phyloP scores from a whole-genome alignment of 2,888 invertebrate genomes.

The Nomada flava region DNA sequence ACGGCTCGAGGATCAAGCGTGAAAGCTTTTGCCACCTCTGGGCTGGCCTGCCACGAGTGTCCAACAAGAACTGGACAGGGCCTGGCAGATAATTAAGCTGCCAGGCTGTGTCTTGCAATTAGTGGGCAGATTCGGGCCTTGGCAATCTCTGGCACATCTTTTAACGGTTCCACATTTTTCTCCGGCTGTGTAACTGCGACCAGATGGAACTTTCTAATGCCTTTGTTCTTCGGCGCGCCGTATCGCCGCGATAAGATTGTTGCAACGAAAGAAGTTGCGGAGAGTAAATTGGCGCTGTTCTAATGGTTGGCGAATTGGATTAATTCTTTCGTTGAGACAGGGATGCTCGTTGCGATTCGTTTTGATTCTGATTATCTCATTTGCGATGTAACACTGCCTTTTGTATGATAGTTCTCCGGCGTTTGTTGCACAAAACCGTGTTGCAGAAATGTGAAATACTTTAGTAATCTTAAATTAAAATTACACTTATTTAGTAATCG shows the following conservation, averaged over 20 bases:
- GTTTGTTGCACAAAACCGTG: too few relatives aligned
- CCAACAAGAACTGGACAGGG: slow-evolving; percentile 12
- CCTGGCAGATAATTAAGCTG: slow-evolving; percentile 26
- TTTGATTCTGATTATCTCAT: too few relatives aligned
- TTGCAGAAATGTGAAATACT: too few relatives aligned
- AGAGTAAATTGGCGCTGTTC: too few relatives aligned
- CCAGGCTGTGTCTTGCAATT: neutral
- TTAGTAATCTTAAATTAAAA: too few relatives aligned
- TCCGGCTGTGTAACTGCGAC: neutral
- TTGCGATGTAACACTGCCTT: too few relatives aligned
- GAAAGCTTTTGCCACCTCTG: slow-evolving; percentile 57
- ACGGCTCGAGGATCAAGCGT: slow-evolving; percentile 8
- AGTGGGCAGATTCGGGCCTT: neutral
- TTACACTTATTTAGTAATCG: too few relatives aligned
- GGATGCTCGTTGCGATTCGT: too few relatives aligned
- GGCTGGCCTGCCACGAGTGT: neutral
- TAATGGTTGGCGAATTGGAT: too few relatives aligned
- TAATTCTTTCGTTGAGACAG: too few relatives aligned
- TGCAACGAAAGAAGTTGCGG: neutral
- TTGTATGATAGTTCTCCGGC: too few relatives aligned
- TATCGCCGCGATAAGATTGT: too few relatives aligned
- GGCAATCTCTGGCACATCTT: slow-evolving; percentile 20
- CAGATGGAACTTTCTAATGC: slow-evolving; percentile 39
- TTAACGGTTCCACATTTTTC: slow-evolving; percentile 34
- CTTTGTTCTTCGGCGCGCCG: slow-evolving; percentile 6